Evolutionary conservation across 2,888 invertebrate genomes (phyloP).

Genomic region (Drosophila diplacantha): DNA sequence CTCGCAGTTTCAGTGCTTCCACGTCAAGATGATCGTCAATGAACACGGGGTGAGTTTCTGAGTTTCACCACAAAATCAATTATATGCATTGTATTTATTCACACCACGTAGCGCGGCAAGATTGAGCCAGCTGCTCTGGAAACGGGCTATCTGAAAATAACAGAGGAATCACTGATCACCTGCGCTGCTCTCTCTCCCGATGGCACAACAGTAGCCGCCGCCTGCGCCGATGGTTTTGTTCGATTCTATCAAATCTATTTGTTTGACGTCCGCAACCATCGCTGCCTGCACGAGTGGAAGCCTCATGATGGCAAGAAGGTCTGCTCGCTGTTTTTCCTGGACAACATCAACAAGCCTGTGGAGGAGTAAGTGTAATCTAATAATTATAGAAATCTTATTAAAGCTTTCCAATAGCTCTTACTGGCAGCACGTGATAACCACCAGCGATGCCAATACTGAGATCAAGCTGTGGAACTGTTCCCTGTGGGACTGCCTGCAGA

Average conservation of each 20-base stretch:
- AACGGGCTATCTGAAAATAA: conserved; percentile 74
- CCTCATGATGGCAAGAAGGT: conserved; percentile 93
- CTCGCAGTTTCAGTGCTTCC: conserved; percentile 79
- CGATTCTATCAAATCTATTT: conserved; percentile 94
- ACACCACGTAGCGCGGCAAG: conserved; percentile 64
- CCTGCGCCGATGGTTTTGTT: conserved; percentile 91
- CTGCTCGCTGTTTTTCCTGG: conserved; percentile 94
- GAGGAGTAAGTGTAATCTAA: conserved; percentile 82
- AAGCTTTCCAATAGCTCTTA: conserved; percentile 79
- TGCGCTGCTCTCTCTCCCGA: conserved; percentile 96
- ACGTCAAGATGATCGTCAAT: conserved; percentile 72
- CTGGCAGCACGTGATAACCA: conserved; percentile 97
- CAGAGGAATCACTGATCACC: conserved; percentile 83
- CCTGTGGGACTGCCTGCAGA: conserved; percentile 95
- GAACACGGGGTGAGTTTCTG: conserved; percentile 74
- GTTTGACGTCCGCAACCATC: conserved; percentile 84
- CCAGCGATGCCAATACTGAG: conserved; percentile 92
- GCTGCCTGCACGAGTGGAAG: conserved; percentile 94
- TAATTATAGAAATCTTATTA: background rate
- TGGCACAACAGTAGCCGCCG: conserved; percentile 95
- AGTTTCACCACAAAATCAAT: background rate
- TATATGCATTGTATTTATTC: background rate
- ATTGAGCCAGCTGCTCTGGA: conserved; percentile 69
- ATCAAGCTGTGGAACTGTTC: conserved; percentile 97
- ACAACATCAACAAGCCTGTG: conserved; percentile 89